phyloP scores from a whole-genome alignment of 30 jellyfish, hydroid and myxozoan species.

The Cassiopea andromeda region DNA sequence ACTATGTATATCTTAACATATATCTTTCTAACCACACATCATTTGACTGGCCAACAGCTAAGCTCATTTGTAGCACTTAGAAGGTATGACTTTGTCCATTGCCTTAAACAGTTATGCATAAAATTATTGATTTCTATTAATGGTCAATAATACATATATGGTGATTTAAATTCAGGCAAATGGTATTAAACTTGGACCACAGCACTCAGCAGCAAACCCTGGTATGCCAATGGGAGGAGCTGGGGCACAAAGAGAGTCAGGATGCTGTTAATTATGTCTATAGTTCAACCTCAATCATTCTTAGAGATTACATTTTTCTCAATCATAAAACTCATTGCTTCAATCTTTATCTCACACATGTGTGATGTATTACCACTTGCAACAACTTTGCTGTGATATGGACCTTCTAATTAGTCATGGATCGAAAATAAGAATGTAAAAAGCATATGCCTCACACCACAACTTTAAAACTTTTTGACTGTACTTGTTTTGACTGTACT shows the following conservation, averaged over 20 bases:
- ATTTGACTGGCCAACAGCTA: too few species aligned
- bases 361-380: background rate
- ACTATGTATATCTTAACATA: too few species aligned
- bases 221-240: conserved; percentile 94
- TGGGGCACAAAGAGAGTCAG: conserved; percentile 87
- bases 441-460: background rate
- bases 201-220: conserved; percentile 92
- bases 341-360: background rate
- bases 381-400: background rate
- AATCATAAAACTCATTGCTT: background rate
- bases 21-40: too few species aligned
- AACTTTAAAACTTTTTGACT: background rate
- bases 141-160: background rate
- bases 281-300: background rate
- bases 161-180: conserved; percentile 69
- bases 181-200: conserved; percentile 99
- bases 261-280: conserved; percentile 76
- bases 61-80: too few species aligned
- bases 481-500: background rate
- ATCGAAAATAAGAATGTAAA: background rate
- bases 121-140: background rate
- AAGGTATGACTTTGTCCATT: too few species aligned
- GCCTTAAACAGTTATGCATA: background rate
- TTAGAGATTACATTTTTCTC: background rate
- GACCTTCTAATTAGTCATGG: background rate